Percentiles rank a stretch among this genome's conserved stretches.
Evolutionary conservation across 1,140 invertebrate species (phyloP).

Genomic region (Mactra quadrangularis): DNA sequence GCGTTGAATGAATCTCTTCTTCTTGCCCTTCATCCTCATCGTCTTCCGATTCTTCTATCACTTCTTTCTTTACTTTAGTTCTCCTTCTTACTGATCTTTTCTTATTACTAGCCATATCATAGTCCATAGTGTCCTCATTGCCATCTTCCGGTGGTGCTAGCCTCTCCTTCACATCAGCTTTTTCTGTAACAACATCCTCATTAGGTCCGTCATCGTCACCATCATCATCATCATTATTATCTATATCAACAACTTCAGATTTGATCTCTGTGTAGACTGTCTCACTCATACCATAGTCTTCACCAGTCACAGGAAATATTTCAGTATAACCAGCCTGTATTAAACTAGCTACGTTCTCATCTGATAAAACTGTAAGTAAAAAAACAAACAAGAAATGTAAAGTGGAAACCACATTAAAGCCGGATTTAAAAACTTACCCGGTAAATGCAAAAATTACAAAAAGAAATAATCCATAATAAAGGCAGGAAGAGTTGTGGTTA

Average conservation of each 20-base stretch:
- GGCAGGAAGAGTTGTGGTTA: no score
- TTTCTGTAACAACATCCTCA: neutral
- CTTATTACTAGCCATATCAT: neutral
- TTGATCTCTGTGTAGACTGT: conserved; percentile 27
- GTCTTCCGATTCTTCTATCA: neutral
- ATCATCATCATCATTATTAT: neutral
- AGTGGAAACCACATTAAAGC: no score
- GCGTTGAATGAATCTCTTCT: neutral
- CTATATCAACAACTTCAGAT: conserved; percentile 21
- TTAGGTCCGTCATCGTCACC: neutral
- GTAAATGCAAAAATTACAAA: no score
- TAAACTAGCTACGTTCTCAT: conserved; percentile 1
- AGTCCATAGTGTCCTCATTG: conserved; percentile 29
- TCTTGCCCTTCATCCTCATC: neutral
- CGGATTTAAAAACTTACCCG: no score
- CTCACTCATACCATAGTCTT: neutral
- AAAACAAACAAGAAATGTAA: no score
- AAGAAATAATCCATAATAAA: no score
- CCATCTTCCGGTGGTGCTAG: no score
- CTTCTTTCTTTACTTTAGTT: neutral
- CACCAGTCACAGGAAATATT: neutral
- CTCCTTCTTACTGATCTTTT: neutral
- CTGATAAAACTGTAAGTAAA: conserved; percentile 14
- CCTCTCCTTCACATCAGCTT: neutral
- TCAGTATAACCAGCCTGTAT: conserved; percentile 26